Percentiles rank a stretch among this genome's conserved stretches.
These are phyloP conservation scores for Sebastes melanostomus DNA, from an alignment of 2,797 vertebrate genomes.

Conservation along the genomic window DNA sequence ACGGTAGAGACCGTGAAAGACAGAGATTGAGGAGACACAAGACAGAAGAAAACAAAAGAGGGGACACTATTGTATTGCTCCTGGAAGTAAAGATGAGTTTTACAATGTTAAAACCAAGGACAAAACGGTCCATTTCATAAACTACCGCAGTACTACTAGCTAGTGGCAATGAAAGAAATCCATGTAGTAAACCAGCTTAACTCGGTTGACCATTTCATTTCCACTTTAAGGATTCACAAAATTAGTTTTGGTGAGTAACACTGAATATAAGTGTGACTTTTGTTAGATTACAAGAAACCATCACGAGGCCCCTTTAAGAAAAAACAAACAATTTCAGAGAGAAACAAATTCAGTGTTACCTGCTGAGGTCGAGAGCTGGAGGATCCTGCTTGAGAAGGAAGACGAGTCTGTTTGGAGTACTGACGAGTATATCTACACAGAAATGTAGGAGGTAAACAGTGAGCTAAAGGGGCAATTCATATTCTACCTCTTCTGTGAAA, in stretches of 20 bases:
- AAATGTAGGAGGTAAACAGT: background rate
- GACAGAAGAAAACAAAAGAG: too few relatives aligned
- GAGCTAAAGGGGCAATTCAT: background rate
- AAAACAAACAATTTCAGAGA: background rate
- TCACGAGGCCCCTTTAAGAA: background rate
- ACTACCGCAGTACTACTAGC: too few relatives aligned
- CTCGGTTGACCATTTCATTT: too few relatives aligned
- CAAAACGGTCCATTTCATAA: too few relatives aligned
- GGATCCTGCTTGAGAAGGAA: conserved; percentile 94
- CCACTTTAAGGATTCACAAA: background rate
- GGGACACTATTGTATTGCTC: too few relatives aligned
- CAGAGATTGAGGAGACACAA: too few relatives aligned
- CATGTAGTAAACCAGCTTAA: too few relatives aligned
- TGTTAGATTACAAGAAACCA: background rate
- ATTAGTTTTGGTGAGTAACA: background rate
- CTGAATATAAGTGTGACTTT: background rate
- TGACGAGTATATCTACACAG: conserved; percentile 91
- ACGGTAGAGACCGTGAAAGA: too few relatives aligned
- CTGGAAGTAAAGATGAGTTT: too few relatives aligned
- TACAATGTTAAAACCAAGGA: too few relatives aligned
- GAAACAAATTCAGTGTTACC: conserved; percentile 71
- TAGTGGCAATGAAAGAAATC: too few relatives aligned
- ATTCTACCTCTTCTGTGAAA: background rate
- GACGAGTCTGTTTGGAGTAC: conserved; percentile 94
- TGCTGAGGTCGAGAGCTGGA: conserved; percentile 90